Base-by-base conservation (phyloP, 2,888 invertebrate genomes). In the Stenoptilia bipunctidactyla region DNA sequence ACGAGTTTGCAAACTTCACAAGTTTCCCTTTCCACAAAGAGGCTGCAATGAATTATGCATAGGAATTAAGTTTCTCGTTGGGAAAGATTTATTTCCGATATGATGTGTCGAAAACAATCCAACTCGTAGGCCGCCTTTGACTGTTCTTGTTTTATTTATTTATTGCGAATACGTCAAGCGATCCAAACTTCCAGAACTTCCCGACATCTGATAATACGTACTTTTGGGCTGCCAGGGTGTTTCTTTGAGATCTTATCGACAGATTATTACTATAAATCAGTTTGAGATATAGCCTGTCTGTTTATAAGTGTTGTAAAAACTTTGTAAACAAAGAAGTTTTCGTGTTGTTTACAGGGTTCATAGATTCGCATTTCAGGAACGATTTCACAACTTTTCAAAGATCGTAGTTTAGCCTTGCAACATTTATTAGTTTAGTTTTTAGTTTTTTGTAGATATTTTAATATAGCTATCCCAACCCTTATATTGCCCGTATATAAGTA, bases 81-180 rank as follows among this genome's bases (percentile, higher is more conserved):
- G 66, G 60, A 48, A 76, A 82, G 83, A 82, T 83, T 80, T 83
- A 82, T 80, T 76, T 69, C 61, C 71, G 75, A 75, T 79, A 80
- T 80, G 80, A 80, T 75, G 79, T 79, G 76, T 67, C 75, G 76
- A 77, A 79, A 76, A 80, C 77, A 80, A 79, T 80, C 72, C 74
- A 75, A 80, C 70, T 79, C 76, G 73, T 74, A 8, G 64, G 64
- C 68, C 66, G 71, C 72, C 67, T 69, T 79, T 75, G 79, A 67
- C 74, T 80, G 80, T 77, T 64, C 71, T 56, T 64, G 62, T 79
- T 77, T 74, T 80, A 5, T 20, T 20, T 20, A 20, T 80, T 75
- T 70, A 75, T 74, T 71, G 70, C 62, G 62, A 58, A 62, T 70
- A 62, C 68, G 71, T 77, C 75, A 77, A 76, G 66, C 58, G 37